Evolutionary conservation across 2,113 vertebrate genomes (phyloP), one percentile per base, ranked within the genome.

Genomic region (Ciconia stormi): DNA sequence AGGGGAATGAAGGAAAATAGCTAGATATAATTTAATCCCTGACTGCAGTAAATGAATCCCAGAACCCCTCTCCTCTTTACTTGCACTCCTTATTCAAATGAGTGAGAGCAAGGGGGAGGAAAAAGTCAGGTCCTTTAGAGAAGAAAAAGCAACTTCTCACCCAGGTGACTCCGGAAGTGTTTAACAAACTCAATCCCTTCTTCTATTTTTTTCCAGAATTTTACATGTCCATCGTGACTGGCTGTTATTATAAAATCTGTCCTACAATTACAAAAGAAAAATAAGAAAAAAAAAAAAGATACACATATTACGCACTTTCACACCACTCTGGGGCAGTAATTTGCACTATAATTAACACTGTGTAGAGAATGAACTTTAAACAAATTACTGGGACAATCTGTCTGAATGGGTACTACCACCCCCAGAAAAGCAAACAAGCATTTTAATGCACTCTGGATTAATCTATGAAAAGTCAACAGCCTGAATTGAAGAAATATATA

Each of bases 101-200:
- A 56, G 13, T 52, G 66, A 34, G 10, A 87, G 11, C 11, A 82
- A 47, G 1, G 3, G 2, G 7, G 7, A 66, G 5, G 19, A 42
- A 63, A 78, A 38, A 50, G 19, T 11, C 23, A 61, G 2, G 13
- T 42, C 14, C 7, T 83, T 78, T 49, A 59, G 9, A 79, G 6
- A 47, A 55, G 7, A 89, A 81, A 55, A 50, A 53, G 25, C 49
- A 89, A 94, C 8, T 90, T 97, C 98, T 95, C 95, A 99, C 99
- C 98, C 5, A 99, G 96, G 73, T 99, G 99, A 97, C 99, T 99
- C 79, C 99, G 98, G 78, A 99, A 99, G 95, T 99, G 99, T 98
- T 99, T 99, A 86, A 99, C 99, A 98, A 99, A 99, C 97, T 99
- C 99, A 77, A 99, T 99, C 59, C 99, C 99, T 87, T 99, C 98